Evolutionary conservation across 2,888 invertebrate genomes (phyloP).

Genomic region (Seladonia tumulorum): DNA sequence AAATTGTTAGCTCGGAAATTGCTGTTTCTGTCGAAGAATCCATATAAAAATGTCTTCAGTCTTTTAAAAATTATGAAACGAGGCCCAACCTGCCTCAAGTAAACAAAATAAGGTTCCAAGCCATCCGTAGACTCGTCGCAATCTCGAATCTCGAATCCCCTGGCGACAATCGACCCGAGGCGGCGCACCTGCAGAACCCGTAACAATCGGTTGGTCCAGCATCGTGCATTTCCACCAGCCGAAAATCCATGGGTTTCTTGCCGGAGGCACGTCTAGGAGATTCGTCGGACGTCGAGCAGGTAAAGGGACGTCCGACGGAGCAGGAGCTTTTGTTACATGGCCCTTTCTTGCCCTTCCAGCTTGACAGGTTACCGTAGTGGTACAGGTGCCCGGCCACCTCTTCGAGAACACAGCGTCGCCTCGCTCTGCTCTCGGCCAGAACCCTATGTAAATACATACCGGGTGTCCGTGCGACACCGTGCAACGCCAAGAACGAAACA

Average conservation of each 20-base stretch:
- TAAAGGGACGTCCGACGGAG: slow-evolving; percentile 56
- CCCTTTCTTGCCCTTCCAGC: slow-evolving; percentile 58
- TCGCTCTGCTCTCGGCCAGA: slow-evolving; percentile 37
- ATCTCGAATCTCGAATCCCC: neutral
- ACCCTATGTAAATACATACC: slow-evolving; percentile 68
- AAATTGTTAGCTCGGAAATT: no score
- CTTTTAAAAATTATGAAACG: no score
- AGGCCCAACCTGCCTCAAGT: neutral
- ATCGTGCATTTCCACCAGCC: neutral
- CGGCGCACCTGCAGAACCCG: neutral
- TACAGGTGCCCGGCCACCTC: slow-evolving; percentile 65
- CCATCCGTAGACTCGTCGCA: neutral
- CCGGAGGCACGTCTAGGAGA: slow-evolving; percentile 30
- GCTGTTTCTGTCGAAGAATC: no score
- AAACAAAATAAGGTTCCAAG: neutral
- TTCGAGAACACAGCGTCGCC: slow-evolving; percentile 45
- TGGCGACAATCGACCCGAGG: neutral
- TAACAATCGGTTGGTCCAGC: neutral
- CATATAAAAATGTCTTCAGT: no score
- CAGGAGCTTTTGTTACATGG: slow-evolving; percentile 67
- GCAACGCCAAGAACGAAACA: neutral
- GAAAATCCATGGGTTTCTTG: neutral
- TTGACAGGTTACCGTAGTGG: slow-evolving; percentile 68
- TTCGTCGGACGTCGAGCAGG: slow-evolving; percentile 51
- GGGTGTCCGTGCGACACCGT: slow-evolving; percentile 55